Base-by-base conservation (phyloP, 2,888 invertebrate species). In the Pachliopta kotzebuea region DNA sequence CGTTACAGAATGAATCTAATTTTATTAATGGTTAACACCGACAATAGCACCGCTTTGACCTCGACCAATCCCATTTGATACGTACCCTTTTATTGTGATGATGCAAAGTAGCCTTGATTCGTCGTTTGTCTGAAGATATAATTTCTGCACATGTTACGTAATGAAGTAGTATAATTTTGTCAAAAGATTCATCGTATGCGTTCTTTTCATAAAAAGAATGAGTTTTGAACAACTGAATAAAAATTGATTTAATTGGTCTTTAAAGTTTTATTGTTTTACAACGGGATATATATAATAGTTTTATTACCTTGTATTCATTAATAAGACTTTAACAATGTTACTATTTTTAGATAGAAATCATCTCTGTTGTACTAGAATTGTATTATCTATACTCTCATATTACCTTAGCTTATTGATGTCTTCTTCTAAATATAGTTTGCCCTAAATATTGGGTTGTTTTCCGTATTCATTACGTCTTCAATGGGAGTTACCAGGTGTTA, bases 11-110 rank as follows among this genome's bases (percentile, higher is more conserved):
- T 52, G 21, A 52, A 52, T 11, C 50, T 52, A 52, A 29, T 42
- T 71, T 61, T 56, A 59, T 55, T 72, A 73, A 71, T 70, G 68
- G 62, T 66, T 74, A 74, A 72, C 72, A 75, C 72, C 75, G 71
- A 87, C 87, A 88, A 88, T 88, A 83, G 84, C 88, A 90, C 84
- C 75, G 83, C 66, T 86, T 74, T 83, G 88, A 85, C 90, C 90
- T 90, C 83, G 88, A 75, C 74, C 80, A 70, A 76, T 82, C 80
- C 83, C 77, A 78, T 71, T 70, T 71, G 62, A 67, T 73, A 74
- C 66, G 69, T 71, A 71, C 62, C 69, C 71, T 70, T 72, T 73
- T 71, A 73, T 67, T 62, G 58, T 59, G 69, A 66, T 74, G 75
- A 77, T 73, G 76, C 66, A 76, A 77, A 67, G 59, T 64, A 45